A percentile compares a stretch with the other conserved stretches of the same genome.
Conservation (phyloP, 35 echinoderm and acorn worm genomes). For the Lytechinus pictus region DNA sequence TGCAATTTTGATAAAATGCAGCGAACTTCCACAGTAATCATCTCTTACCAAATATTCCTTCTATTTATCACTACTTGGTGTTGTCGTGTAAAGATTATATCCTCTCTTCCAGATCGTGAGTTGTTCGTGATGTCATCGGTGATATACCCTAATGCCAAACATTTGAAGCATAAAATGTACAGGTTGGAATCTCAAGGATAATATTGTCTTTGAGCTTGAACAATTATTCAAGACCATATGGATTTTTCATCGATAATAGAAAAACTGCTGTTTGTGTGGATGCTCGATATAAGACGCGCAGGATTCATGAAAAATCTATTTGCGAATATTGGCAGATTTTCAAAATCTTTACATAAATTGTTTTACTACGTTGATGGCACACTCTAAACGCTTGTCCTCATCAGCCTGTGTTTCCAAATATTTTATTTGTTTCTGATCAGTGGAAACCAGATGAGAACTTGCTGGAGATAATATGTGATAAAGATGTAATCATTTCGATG, state of each 20-base stretch:
- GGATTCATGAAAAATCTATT: background rate
- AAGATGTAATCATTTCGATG: too few relatives aligned
- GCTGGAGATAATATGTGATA: too few relatives aligned
- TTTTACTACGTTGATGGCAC: background rate
- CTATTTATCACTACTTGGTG: background rate
- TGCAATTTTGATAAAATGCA: conserved; percentile 5
- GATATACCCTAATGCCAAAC: background rate
- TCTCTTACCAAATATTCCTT: conserved; percentile 7
- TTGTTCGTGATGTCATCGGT: background rate
- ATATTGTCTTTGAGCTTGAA: background rate
- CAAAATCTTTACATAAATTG: background rate
- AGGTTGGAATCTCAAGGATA: background rate
- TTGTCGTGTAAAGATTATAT: background rate
- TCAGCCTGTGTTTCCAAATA: too few relatives aligned
- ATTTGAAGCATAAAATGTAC: background rate
- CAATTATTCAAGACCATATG: background rate
- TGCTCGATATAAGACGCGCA: background rate
- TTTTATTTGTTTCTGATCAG: too few relatives aligned
- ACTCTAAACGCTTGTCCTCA: background rate
- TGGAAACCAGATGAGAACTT: too few relatives aligned
- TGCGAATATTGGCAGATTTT: background rate
- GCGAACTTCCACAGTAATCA: background rate
- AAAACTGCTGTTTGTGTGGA: background rate
- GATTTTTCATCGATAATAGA: background rate
- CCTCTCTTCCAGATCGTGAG: background rate